These are phyloP conservation scores for Pachycephus smyrnensis DNA, from an alignment of 2,888 invertebrate species.

Conservation along the genomic window DNA sequence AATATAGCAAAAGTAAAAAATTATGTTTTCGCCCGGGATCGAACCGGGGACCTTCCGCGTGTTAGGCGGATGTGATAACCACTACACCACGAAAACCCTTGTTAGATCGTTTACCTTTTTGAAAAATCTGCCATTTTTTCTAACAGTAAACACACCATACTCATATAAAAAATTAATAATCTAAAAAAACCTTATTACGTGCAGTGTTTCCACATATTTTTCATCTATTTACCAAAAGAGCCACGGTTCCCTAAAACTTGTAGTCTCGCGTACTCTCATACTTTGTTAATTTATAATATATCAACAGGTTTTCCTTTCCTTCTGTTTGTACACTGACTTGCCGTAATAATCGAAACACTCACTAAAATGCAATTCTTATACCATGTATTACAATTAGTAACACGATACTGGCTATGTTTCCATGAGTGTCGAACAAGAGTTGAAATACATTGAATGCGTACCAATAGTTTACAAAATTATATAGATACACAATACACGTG, in stretches of 20 bases:
- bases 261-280: not conserved
- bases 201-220: not conserved
- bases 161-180: not conserved
- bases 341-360: not conserved
- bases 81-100: constrained; percentile 86
- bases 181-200: not conserved
- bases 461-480: not conserved
- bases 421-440: not conserved
- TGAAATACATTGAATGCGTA: not conserved
- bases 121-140: not conserved
- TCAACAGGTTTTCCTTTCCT: not conserved
- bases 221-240: not conserved
- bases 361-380: not conserved
- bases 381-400: not conserved
- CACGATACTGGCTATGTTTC: not conserved
- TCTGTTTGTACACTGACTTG: not conserved
- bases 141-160: not conserved
- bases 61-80: constrained; percentile 94
- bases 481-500: not conserved
- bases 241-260: not conserved
- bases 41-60: constrained; percentile 69
- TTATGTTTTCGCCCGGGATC: constrained; percentile 37
- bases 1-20: constrained; percentile 41
- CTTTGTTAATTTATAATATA: not conserved
- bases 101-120: accelerated